Evolutionary conservation across 2,888 invertebrate genomes (phyloP).

Genomic region (Pheosia tremula): DNA sequence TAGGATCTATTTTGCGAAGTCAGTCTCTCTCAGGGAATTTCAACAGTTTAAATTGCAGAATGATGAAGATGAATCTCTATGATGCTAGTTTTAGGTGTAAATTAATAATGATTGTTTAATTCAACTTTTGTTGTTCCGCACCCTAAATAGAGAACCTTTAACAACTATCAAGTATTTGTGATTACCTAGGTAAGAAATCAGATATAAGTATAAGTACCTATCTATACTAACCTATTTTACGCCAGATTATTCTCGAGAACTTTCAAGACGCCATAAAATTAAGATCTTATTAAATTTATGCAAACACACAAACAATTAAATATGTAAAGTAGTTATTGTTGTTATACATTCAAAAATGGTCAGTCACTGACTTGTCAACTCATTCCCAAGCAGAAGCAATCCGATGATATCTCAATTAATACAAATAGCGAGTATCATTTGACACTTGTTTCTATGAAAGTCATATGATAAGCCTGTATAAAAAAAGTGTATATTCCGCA

Average conservation of each 20-base stretch:
- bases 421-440: constrained; percentile 9
- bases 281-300: too few relatives aligned
- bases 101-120: too few relatives aligned
- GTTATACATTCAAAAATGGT: constrained; percentile 19
- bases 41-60: not conserved
- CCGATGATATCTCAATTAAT: constrained; percentile 27
- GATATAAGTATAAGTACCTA: too few relatives aligned
- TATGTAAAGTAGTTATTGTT: not conserved
- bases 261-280: not conserved
- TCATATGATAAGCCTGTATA: constrained; percentile 32
- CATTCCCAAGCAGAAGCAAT: not conserved
- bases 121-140: too few relatives aligned
- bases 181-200: too few relatives aligned
- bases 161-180: too few relatives aligned
- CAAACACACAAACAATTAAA: not conserved
- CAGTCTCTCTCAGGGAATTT: not conserved
- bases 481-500: constrained; percentile 20
- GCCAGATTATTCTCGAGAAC: not conserved
- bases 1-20: constrained; percentile 4
- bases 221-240: not conserved
- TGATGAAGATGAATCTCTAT: not conserved
- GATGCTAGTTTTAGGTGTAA: too few relatives aligned
- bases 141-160: too few relatives aligned
- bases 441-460: constrained; percentile 30
- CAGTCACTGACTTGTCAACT: constrained; percentile 14